Evolutionary conservation across 2,888 invertebrate species (phyloP), one percentile per base, ranked within the genome.

Genomic region (Chalcis sispes): DNA sequence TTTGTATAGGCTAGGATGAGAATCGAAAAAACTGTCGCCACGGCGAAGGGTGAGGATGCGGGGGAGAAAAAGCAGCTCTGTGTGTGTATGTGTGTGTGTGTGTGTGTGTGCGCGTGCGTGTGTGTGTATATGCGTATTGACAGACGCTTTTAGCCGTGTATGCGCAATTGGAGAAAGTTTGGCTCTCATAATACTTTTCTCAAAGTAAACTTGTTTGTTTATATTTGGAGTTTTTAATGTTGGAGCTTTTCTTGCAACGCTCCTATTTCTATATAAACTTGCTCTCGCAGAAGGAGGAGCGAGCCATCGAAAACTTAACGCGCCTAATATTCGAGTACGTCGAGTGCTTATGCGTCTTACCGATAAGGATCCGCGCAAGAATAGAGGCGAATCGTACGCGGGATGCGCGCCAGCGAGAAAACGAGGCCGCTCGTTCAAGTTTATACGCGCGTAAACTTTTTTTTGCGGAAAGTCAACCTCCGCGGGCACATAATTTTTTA

Each of bases 121-220:
- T 18, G 15, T 40, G 36, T 7, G 8, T 5, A 2, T 46, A 7
- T 27, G 62, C 40, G 15, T 29, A 59, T 59, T 59, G 59, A 59
- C 59, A 59, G 40, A 40, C 36, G 59, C 59, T 42, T 59, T 59
- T 59, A 40, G 40, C 59, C 18, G n/a, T 8, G 48, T 18, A 18
- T 8, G 32, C 32, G 32, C 42, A 15, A 42, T 42, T 15, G 42
- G 42, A 42, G 52, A 52, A 52, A 52, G 23, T 52, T 23, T 20
- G 32, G 36, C 59, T 29, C 40, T 59, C 23, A 23, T 59, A 59
- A 59, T 59, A 23, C 59, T 59, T 59, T 59, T 32, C 32, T 40
- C 40, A 5, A 4, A 23, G 62, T 8, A 62, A 62, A 62, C 46
- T 62, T 64, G 20, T 29, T 64, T 50, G 64, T 64, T 64, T 64